phyloP scores from a whole-genome alignment of 2,113 vertebrate species.

The Proteles cristata region DNA sequence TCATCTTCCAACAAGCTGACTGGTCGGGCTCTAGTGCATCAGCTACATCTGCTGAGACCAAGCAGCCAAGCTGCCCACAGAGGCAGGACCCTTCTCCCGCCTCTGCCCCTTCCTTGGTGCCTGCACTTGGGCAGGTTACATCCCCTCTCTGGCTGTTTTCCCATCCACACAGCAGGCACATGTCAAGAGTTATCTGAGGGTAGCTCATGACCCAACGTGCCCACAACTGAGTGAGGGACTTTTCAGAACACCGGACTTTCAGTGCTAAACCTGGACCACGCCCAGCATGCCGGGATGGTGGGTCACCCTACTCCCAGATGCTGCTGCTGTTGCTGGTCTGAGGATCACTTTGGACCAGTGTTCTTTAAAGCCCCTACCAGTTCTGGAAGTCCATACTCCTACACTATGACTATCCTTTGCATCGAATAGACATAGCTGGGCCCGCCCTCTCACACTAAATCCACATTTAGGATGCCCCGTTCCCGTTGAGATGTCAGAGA shows the following conservation, averaged over 20 bases:
- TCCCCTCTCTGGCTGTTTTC: too few species aligned
- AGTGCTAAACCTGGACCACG: not conserved
- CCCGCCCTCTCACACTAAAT: not conserved
- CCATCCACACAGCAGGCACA: not conserved
- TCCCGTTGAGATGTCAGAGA: not conserved
- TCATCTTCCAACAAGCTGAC: not conserved
- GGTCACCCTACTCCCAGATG: not conserved
- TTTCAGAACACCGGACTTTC: not conserved
- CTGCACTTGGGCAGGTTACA: fast-evolving
- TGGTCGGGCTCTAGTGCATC: too few species aligned
- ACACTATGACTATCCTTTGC: not conserved
- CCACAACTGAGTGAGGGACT: not conserved
- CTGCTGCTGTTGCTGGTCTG: not conserved
- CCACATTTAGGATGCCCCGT: not conserved
- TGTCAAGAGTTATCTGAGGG: not conserved
- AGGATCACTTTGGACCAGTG: too few species aligned
- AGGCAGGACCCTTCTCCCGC: too few species aligned
- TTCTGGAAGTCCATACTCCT: not conserved
- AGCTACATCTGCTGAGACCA: fast-evolving
- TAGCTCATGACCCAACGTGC: not conserved
- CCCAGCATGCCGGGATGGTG: not conserved
- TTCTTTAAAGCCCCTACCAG: not conserved
- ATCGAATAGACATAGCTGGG: not conserved
- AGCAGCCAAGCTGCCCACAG: not conserved
- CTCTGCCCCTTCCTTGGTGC: not conserved